Conservation (phyloP, 2,113 vertebrate species). For the Carettochelys insculpta region DNA sequence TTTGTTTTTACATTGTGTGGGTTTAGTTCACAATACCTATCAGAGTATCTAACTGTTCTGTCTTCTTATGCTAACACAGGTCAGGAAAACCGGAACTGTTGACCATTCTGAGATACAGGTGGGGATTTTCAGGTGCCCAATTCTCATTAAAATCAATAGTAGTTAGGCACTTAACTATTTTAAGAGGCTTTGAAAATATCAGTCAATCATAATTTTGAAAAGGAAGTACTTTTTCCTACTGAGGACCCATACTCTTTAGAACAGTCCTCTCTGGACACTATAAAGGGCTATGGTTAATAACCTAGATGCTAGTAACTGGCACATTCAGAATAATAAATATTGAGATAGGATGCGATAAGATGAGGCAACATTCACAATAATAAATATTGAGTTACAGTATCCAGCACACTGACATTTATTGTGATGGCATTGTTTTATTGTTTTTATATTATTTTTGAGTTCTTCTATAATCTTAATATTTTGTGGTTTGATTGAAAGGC, state of each 20-base stretch:
- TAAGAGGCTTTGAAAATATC: not conserved
- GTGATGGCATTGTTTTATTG: no score
- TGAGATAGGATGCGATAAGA: not conserved
- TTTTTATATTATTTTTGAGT: not conserved
- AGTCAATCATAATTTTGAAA: not conserved
- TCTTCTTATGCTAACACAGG: not conserved
- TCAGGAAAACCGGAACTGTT: not conserved
- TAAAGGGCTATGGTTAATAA: accelerated
- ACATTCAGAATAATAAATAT: not conserved
- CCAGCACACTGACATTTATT: no score
- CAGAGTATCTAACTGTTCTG: not conserved
- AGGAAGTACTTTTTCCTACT: not conserved
- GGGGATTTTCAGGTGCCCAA: not conserved
- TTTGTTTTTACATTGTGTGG: not conserved
- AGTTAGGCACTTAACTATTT: not conserved
- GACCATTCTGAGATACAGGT: not conserved
- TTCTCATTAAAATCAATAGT: not conserved
- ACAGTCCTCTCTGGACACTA: not conserved
- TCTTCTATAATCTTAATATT: not conserved
- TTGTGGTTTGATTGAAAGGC: not conserved
- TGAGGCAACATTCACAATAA: no score
- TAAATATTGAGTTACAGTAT: no score
- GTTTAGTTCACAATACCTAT: not conserved
- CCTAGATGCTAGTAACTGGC: not conserved
- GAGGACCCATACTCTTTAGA: not conserved